Base-by-base conservation (phyloP, 2,888 invertebrate genomes). In the Timandra comae region DNA sequence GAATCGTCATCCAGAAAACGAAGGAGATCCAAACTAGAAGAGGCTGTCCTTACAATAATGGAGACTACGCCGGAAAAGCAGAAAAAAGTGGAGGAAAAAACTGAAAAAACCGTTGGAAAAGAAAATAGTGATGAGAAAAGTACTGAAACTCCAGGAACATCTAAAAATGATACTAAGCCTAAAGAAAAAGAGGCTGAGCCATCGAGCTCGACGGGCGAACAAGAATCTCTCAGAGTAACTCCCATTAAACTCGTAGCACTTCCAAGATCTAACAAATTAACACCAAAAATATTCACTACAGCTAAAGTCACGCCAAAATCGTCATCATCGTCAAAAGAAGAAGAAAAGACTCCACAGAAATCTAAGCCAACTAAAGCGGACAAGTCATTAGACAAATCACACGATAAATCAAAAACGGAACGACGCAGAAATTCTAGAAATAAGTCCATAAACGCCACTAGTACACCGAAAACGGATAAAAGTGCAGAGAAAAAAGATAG, bases 1-100 rank as follows among this genome's bases (percentile, higher is more conserved):
- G 11, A 37, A 1, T 36, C 44, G 3, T 45, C 63, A 2, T n/a
- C n/a, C n/a, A 70, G 71, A 44, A 84, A 81, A 51, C 70, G 84
- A n/a, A 70, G 80, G 2, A 63, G 71, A 1, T 81, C 84, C 0
- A 58, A 64, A 1, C 40, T 76, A 5, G 76, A 76, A 30, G 81
- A 78, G 44, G 66, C 73, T 0, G 53, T 66, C 2, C 48, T 72
- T 9, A 73, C 72, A 2, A 60, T 71, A 6, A 52, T 76, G 16
- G 70, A 70, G 9, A 51, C 39, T 9, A 53, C 45, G 6, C 49
- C 35, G 32, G 65, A 63, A 12, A 81, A 77, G 51, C 58, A 62
- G 24, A 66, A 49, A 35, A 60, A 47, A 38, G n/a, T n/a, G n/a
- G n/a, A n/a, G 1, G 32, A 22, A 7, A 41, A 24, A 3, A 22